A percentile compares a stretch with the other conserved stretches of the same genome.
phyloP scores from a whole-genome alignment of 2,888 invertebrate genomes.

The Pammene fasciana region DNA sequence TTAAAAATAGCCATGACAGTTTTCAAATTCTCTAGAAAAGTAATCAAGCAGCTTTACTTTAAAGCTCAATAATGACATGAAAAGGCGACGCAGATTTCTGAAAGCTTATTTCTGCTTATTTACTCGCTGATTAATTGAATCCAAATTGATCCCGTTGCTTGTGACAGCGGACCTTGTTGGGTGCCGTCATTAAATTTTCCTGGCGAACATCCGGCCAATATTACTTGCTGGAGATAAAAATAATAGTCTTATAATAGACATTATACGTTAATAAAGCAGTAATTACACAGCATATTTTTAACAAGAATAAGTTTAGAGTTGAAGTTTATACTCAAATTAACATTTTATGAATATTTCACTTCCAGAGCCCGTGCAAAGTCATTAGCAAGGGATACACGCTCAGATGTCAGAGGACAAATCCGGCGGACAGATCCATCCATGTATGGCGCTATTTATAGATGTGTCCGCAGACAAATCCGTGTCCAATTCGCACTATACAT shows the following conservation, averaged over 20 bases:
- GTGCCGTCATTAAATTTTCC: slow-evolving; percentile 48
- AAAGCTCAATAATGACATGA: slow-evolving; percentile 16
- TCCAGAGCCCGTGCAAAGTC: not conserved
- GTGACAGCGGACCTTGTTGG: slow-evolving; percentile 49
- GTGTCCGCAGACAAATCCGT: too few relatives aligned
- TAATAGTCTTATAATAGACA: slow-evolving; percentile 8
- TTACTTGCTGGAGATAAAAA: slow-evolving; percentile 14
- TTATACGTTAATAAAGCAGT: slow-evolving; percentile 12
- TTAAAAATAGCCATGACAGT: too few relatives aligned
- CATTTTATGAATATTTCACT: not conserved
- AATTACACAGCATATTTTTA: not conserved
- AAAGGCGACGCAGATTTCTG: slow-evolving; percentile 25
- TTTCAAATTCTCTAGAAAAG: too few relatives aligned
- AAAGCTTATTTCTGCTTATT: slow-evolving; percentile 23
- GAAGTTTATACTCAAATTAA: not conserved
- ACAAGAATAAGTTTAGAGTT: not conserved
- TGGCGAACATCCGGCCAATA: slow-evolving; percentile 43
- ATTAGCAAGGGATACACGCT: too few relatives aligned
- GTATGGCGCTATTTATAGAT: too few relatives aligned
- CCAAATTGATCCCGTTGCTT: slow-evolving; percentile 47
- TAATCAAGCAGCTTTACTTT: too few relatives aligned
- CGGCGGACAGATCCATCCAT: too few relatives aligned
- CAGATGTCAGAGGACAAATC: too few relatives aligned
- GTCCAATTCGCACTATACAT: too few relatives aligned
- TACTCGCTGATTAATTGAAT: slow-evolving; percentile 44